Evolutionary conservation across 2,888 invertebrate genomes (phyloP), one percentile per base, ranked within the genome.

Genomic region (Athetis lepigone): DNA sequence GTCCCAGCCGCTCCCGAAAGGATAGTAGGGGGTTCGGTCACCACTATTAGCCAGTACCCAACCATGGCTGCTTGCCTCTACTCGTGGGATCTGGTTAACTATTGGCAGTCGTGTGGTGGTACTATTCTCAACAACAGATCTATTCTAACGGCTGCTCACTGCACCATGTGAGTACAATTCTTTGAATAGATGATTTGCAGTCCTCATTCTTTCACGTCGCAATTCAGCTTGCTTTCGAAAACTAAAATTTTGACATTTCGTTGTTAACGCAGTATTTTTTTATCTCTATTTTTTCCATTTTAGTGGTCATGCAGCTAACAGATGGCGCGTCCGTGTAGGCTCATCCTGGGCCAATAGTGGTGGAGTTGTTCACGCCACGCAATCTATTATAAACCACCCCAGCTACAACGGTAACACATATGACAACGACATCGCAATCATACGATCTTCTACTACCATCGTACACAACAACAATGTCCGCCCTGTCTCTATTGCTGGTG

Each of bases 61-160:
- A 52, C 54, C n/a, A 79, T 79, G 0, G 75, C 70, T 0, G 61
- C 83, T 21, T 51, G 86, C 5, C 57, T 85, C 3, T 74, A 42
- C 45, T 61, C 78, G 4, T 39, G 23, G 18, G 47, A 67, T 49
- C 46, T 43, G 11, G n/a, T 11, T 27, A 68, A 68, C n/a, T 82
- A 68, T 25, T 51, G 21, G 37, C 83, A 77, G 37, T 13, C 45
- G n/a, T 81, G 82, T 36, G 84, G 81, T 16, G 87, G 88, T 7
- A 58, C 81, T 19, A 82, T 88, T 29, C 11, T 86, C 2, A 88
- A 85, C 69, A 77, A 70, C 43, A 76, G 84, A 50, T 70, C 85
- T 9, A 50, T 88, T 11, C 72, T 88, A 3, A 75, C 85, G 1
- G 87, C 87, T 37, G 88, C 86, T 52, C 86, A 87, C 56, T 88